Base-by-base conservation (phyloP, 1,140 invertebrate genomes). In the Lerema accius region DNA sequence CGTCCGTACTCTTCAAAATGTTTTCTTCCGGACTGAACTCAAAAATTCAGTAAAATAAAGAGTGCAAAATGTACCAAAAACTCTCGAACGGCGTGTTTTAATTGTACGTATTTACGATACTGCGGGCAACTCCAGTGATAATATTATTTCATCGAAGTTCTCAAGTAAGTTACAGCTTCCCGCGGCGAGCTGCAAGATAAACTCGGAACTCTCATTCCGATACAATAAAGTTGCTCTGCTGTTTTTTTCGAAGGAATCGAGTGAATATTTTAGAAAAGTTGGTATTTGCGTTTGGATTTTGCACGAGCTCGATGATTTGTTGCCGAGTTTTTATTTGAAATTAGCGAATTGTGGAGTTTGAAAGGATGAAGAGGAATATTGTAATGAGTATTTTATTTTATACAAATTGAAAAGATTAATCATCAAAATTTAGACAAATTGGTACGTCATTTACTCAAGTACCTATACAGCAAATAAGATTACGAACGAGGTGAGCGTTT, bases 121-220 rank as follows among this genome's bases (percentile, higher is more conserved):
- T 23, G 26, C 53, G 48, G 62, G 51, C 50, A 50, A 55, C 32
- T 59, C 49, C 56, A 78, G 71, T 67, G 67, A 73, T 73, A 77
- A 79, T 80, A 76, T 78, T 80, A 75, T 78, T 69, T 65, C 53
- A 76, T 64, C 56, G 55, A 73, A 78, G 67, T 80, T 76, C 42
- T 35, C 39, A 69, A 71, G 51, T 61, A 76, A 78, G 75, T 74
- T 74, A 71, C 58, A 58, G 39, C 63, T 15, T 51, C 51, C 56
- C 45, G 63, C 43, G 63, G 59, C 58, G 61, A 67, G 64, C 62
- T 62, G 65, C 45, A 73, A 73, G 73, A 78, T 73, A 75, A 78
- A 79, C 76, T 75, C 35, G 48, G 48, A 71, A 71, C 69, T 75
- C 68, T 72, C 72, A 63, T 74, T 60, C 15, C 69, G 58, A 71